A percentile compares a stretch with the other conserved stretches of the same genome.
Conservation (phyloP, 2,113 vertebrate species). For the Crotalus tigris region DNA sequence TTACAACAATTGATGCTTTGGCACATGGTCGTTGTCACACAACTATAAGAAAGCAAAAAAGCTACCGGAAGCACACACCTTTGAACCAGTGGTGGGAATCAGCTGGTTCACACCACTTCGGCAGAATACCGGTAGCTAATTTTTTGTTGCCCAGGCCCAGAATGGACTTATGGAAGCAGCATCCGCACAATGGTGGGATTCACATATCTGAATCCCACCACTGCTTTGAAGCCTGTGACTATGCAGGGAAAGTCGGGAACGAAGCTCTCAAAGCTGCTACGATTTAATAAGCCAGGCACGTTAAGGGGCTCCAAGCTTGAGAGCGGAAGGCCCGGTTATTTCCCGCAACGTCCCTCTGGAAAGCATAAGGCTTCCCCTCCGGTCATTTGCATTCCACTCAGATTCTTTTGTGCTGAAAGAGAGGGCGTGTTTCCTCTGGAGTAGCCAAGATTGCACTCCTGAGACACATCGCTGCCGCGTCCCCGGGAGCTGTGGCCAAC, state of each 20-base stretch:
- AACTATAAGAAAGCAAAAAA: neutral
- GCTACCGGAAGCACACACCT: neutral
- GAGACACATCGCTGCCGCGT: neutral
- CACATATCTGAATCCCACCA: too few relatives aligned
- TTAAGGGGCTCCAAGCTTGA: neutral
- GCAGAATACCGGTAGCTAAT: too few relatives aligned
- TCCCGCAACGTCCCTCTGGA: neutral
- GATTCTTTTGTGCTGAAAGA: conserved; percentile 25
- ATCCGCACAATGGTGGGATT: too few relatives aligned
- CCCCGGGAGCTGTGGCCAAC: neutral
- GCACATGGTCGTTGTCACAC: neutral
- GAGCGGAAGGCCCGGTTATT: neutral
- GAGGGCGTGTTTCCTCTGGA: conserved; percentile 8
- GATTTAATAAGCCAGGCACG: neutral
- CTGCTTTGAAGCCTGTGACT: neutral
- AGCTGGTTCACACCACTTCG: too few relatives aligned
- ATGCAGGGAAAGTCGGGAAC: too few relatives aligned
- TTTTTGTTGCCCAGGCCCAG: too few relatives aligned
- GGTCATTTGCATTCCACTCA: neutral
- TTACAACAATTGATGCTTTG: neutral
- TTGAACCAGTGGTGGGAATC: neutral
- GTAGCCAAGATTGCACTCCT: neutral
- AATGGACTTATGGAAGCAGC: too few relatives aligned
- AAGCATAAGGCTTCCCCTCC: neutral
- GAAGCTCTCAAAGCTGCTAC: neutral